Evolutionary conservation across 2,888 invertebrate genomes (phyloP), one percentile per base, ranked within the genome.

Genomic region (Stenodema calcarata): DNA sequence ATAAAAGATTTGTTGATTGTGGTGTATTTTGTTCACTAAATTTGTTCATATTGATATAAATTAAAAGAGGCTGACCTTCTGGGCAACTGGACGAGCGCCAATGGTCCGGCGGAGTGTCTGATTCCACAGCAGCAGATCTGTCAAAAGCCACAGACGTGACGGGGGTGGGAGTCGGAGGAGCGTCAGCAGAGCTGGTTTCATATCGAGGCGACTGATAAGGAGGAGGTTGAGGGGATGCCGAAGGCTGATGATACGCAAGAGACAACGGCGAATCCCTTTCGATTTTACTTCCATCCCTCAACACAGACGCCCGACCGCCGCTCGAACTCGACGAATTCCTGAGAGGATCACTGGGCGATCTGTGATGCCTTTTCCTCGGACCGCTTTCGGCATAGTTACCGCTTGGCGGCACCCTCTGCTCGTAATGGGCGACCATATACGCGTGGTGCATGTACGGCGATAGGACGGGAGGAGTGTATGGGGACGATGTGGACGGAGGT

Each of bases 281-380:
- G 28, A 88, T 89, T 87, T 89, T 89, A 91, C 90, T 92, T 50
- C 93, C 94, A 90, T 95, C 95, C 87, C 95, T 92, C 89, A 95
- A 90, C 23, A 95, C 95, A 88, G 94, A 94, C 75, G 94, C 94
- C 89, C 95, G 92, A 80, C 81, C 69, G 87, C 92, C 91, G 23
- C 95, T 94, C 88, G 94, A 94, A 47, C 50, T 70, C 83, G 88
- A 86, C 28, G 87, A 86, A 62, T 88, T 88, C 41, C 88, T 86
- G 76, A 88, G 83, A n/a, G 89, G 88, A 91, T 94, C 92, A 89
- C 90, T 91, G 42, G 94, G 91, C 91, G 93, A 92, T 89, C 93
- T 92, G 89, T 93, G 91, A 88, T 92, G 92, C 89, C 93, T 92
- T 90, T 93, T 95, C 91, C 93, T 90, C 23, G 90, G 88, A 83